These are phyloP conservation scores for Notiomystis cincta DNA, from an alignment of 2,113 vertebrate genomes.

Conservation along the genomic window DNA sequence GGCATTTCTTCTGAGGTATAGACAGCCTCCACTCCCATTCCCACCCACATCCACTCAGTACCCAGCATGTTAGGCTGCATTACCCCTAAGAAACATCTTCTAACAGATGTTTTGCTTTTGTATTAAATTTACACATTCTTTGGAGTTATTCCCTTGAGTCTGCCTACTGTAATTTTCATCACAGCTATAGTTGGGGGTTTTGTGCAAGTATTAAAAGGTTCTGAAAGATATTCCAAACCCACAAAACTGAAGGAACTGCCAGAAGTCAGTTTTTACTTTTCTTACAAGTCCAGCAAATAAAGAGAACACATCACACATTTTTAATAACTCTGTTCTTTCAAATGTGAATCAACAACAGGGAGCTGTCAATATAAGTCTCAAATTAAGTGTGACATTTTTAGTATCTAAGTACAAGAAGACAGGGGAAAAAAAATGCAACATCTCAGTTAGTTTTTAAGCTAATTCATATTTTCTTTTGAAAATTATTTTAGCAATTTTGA, in stretches of 20 bases:
- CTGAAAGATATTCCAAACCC: neutral
- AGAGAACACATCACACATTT: neutral
- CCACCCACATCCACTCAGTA: neutral
- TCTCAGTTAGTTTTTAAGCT: neutral
- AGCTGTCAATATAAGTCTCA: neutral
- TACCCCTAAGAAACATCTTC: constrained; percentile 43
- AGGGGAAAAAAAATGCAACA: neutral
- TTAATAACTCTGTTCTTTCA: neutral
- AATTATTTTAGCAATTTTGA: neutral
- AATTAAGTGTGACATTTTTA: neutral
- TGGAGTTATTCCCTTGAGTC: neutral
- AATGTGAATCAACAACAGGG: neutral
- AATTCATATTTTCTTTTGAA: neutral
- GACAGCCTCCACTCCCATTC: neutral
- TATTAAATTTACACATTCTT: constrained; percentile 52
- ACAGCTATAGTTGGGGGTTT: neutral
- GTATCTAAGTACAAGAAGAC: neutral
- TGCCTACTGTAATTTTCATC: constrained; percentile 32
- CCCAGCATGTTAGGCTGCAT: neutral
- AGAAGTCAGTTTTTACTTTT: constrained; percentile 2
- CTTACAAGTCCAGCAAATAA: neutral
- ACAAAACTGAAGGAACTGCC: neutral
- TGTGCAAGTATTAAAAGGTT: neutral
- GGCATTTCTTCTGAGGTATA: neutral
- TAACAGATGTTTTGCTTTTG: constrained; percentile 50